These are phyloP conservation scores for Cyprinodon variegatus DNA, from an alignment of 2,113 vertebrate species.

Conservation along the genomic window DNA sequence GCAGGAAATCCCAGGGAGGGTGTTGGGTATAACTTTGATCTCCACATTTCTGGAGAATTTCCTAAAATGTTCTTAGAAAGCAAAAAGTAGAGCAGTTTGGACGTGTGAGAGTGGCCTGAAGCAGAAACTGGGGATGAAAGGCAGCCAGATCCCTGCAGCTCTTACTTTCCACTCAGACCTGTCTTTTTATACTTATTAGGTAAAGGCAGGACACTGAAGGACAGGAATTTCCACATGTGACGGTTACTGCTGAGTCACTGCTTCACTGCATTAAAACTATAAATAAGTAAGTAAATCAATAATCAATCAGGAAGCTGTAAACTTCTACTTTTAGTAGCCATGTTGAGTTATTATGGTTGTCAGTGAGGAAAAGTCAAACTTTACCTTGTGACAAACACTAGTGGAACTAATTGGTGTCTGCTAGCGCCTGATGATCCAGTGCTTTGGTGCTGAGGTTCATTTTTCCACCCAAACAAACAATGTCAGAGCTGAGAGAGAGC, in stretches of 20 bases:
- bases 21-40: slow-evolving; percentile 21
- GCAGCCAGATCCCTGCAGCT: slow-evolving; percentile 15
- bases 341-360: background rate
- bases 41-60: slow-evolving; percentile 15
- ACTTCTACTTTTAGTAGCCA: background rate
- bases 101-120: slow-evolving; percentile 1
- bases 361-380: background rate
- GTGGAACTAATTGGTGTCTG: slow-evolving; percentile 27
- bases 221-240: slow-evolving; percentile 39
- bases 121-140: slow-evolving; percentile 23
- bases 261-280: slow-evolving; percentile 23
- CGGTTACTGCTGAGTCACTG: slow-evolving; percentile 43
- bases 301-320: background rate
- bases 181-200: slow-evolving; percentile 34
- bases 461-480: slow-evolving; percentile 63
- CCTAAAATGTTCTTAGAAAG: slow-evolving; percentile 27
- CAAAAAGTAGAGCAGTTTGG: slow-evolving; percentile 6
- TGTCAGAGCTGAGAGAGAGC: slow-evolving; percentile 22
- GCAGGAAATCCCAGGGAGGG: slow-evolving; percentile 13
- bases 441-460: slow-evolving; percentile 31
- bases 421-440: slow-evolving; percentile 7
- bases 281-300: background rate
- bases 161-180: slow-evolving; percentile 15
- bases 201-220: slow-evolving; percentile 1
- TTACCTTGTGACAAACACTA: background rate